Percentiles rank a stretch among this genome's conserved stretches.
These are phyloP conservation scores for Cavia porcellus DNA, from an alignment of 2,113 vertebrate genomes.

Conservation along the genomic window DNA sequence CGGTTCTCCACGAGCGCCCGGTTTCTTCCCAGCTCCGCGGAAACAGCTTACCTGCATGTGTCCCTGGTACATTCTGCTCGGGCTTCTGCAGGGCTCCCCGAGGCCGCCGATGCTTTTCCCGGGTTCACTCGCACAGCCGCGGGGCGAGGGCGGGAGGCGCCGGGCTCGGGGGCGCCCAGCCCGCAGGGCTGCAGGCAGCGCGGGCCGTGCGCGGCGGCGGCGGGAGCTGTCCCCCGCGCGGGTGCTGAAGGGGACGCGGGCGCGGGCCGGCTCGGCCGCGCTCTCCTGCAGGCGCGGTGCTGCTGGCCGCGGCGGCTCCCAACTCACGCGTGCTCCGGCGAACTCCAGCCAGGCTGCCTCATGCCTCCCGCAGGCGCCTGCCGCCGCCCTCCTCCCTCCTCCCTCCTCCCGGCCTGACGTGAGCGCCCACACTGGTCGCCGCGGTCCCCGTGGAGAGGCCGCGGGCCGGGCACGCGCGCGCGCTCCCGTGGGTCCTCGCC, in stretches of 20 bases:
- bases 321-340: constrained; percentile 70
- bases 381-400: constrained; percentile 42
- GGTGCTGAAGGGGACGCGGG: constrained; percentile 82
- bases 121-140: not conserved
- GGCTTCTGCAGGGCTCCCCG: constrained; percentile 76
- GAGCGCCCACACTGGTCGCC: constrained; percentile 72
- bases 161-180: not conserved
- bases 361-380: constrained; percentile 65
- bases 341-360: constrained; percentile 82
- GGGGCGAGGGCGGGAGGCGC: not conserved
- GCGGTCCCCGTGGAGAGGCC: constrained; percentile 74
- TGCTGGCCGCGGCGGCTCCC: constrained; percentile 58
- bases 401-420: constrained; percentile 66
- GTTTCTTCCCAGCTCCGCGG: not conserved
- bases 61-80: constrained; percentile 92
- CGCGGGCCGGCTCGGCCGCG: constrained; percentile 67
- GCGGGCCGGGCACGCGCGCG: constrained; percentile 78
- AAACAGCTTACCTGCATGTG: constrained; percentile 91
- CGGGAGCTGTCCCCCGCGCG: constrained; percentile 81
- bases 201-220: constrained; percentile 48
- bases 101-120: constrained; percentile 63
- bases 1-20: not conserved
- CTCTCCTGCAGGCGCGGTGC: constrained; percentile 35
- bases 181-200: constrained; percentile 1
- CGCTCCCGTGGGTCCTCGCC: constrained; percentile 63